Evolutionary conservation across 1,140 invertebrate genomes (phyloP).

Genomic region (Orius insidiosus): DNA sequence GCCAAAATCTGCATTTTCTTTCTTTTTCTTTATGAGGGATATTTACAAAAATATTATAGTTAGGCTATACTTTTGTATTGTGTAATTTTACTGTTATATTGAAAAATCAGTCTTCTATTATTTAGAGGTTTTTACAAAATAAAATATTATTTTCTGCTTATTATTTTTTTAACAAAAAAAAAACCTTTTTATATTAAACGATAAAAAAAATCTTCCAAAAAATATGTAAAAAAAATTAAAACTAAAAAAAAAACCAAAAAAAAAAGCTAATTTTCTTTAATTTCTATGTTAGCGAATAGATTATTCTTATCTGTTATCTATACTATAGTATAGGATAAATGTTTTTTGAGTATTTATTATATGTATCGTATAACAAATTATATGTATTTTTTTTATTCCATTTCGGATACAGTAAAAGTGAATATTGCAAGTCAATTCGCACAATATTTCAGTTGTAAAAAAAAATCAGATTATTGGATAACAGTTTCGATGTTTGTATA

Average conservation of each 20-base stretch:
- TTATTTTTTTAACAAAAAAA: too few species aligned
- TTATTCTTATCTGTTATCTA: constrained; percentile 10
- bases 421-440: constrained; percentile 2
- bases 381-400: constrained; percentile 4
- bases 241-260: too few species aligned
- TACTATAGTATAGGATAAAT: constrained; percentile 9
- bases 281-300: neutral
- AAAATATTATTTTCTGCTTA: too few species aligned
- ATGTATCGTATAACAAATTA: constrained; percentile 7
- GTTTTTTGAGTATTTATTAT: constrained; percentile 10
- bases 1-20: too few species aligned
- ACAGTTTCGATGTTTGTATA: neutral
- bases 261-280: too few species aligned
- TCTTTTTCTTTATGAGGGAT: too few species aligned
- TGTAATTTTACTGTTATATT: too few species aligned
- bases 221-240: neutral
- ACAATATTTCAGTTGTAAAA: constrained; percentile 2
- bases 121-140: too few species aligned
- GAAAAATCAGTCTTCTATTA: too few species aligned
- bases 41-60: too few species aligned
- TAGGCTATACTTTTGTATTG: too few species aligned
- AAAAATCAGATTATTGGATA: neutral
- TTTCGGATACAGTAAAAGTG: neutral
- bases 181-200: too few species aligned
- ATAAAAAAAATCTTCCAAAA: constrained; percentile 1